phyloP scores from a whole-genome alignment of 2,113 vertebrate species.

The Crotalus helleri region DNA sequence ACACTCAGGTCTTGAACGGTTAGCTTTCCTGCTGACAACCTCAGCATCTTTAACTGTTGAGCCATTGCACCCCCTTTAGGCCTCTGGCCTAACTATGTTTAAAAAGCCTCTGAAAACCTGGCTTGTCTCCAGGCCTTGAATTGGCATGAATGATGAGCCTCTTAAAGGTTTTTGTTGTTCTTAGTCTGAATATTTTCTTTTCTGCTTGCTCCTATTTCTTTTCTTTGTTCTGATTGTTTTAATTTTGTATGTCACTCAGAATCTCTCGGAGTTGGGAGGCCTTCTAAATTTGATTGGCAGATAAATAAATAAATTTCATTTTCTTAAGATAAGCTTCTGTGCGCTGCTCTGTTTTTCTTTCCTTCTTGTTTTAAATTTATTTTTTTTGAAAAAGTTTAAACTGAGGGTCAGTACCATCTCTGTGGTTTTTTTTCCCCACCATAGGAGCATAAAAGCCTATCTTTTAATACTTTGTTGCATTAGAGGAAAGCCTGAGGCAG shows the following conservation, averaged over 20 bases:
- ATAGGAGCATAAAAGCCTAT: neutral
- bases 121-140: neutral
- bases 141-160: neutral
- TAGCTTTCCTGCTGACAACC: neutral
- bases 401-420: neutral
- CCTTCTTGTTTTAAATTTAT: neutral
- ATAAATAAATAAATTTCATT: neutral
- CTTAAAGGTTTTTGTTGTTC: neutral
- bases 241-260: neutral
- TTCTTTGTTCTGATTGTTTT: neutral
- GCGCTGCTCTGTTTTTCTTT: neutral
- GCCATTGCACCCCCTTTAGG: neutral
- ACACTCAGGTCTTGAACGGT: neutral
- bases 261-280: neutral
- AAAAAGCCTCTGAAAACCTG: no score
- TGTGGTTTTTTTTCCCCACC: neutral
- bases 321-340: neutral
- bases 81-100: neutral
- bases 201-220: neutral
- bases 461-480: neutral
- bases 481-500: conserved; percentile 26
- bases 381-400: conserved; percentile 23
- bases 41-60: neutral
- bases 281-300: neutral
- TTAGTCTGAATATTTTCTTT: neutral